Evolutionary conservation across 2,797 vertebrate genomes (phyloP), one percentile per base, ranked within the genome.

Genomic region (Cossypha caffra): DNA sequence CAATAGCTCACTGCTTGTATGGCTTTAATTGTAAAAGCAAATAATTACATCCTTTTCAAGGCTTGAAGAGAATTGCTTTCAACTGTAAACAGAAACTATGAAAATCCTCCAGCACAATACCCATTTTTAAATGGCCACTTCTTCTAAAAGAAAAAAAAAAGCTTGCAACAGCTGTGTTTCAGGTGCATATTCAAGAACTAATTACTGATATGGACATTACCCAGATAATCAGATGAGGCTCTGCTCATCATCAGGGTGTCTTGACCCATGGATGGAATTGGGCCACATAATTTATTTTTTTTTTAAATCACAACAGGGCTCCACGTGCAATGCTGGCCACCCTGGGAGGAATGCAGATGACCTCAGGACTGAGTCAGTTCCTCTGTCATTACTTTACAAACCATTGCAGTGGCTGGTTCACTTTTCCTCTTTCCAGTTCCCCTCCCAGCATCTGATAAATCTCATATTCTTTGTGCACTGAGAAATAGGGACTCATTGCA

Each of bases 1-100:
- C 93, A 97, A 95, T 81, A 96, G 95, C 92, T 88, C n/a, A 66
- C 54, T 11, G 7, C 66, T 96, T 94, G 57, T 42, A 86, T 43
- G 73, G 82, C 67, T 95, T 97, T 97, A 95, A 96, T 80, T 94
- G 96, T 95, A 96, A 97, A 91, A 96, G 95, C 86, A 97, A 97
- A 97, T 97, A 97, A 98, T 97, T 87, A 95, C 80, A 95, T 95
- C 73, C 90, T 92, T 93, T 90, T 93, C 88, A 88, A 91, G 91
- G 38, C 81, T 94, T 84, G 62, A 89, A 77, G 93, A 95, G 90
- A 96, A 86, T 81, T 95, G 75, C 85, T 97, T 97, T 95, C 93
- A 87, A 96, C 69, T 85, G 50, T 92, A 97, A 97, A 96, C 91
- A 97, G 78, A 86, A 96, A 97, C 84, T 58, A 90, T 18, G 31